phyloP scores from a whole-genome alignment of 2,797 vertebrate species.

The Pseudochaenichthys georgianus region DNA sequence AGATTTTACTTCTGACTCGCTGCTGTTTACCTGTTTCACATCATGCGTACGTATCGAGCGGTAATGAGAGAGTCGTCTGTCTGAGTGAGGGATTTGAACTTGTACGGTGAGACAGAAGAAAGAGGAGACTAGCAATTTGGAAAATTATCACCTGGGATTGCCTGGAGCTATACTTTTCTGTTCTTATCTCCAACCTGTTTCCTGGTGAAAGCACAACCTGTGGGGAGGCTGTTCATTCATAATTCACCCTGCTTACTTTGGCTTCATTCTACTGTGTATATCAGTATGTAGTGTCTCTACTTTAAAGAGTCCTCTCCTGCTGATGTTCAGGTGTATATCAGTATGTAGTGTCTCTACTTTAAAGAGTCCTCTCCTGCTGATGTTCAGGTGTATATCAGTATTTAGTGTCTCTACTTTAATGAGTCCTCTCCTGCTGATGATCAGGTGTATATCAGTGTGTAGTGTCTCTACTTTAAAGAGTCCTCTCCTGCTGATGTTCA shows the following conservation, averaged over 20 bases:
- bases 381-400: no score
- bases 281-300: no score
- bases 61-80: constrained; percentile 81
- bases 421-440: no score
- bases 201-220: constrained; percentile 59
- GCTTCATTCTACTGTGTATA: constrained; percentile 35
- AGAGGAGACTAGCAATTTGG: constrained; percentile 82
- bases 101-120: constrained; percentile 74
- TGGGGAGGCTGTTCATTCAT: constrained; percentile 56
- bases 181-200: constrained; percentile 74
- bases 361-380: no score
- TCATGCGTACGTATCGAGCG: constrained; percentile 40
- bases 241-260: constrained; percentile 55
- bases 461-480: no score
- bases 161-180: constrained; percentile 79
- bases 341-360: no score
- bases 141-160: constrained; percentile 81
- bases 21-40: constrained; percentile 61
- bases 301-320: no score
- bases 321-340: no score
- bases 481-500: no score
- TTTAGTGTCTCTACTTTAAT: no score
- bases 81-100: constrained; percentile 78
- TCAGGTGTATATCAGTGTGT: no score
- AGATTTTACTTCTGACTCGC: constrained; percentile 26